A percentile compares a stretch with the other conserved stretches of the same genome.
Evolutionary conservation across 2,113 vertebrate genomes (phyloP).

Genomic region (Urocitellus parryii): DNA sequence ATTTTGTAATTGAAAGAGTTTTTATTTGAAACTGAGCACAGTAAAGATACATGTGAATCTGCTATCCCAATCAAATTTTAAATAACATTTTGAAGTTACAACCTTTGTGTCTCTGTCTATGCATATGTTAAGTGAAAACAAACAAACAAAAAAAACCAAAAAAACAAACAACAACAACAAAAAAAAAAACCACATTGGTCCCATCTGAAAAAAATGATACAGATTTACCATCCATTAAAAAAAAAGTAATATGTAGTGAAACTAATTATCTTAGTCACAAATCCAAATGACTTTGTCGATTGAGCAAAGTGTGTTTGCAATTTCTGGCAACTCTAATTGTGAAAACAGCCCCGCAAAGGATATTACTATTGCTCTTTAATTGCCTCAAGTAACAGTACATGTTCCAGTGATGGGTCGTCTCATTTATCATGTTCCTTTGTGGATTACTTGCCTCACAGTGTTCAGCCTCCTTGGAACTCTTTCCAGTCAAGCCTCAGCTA

Average conservation of each 20-base stretch:
- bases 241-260: constrained; percentile 39
- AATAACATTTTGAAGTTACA: neutral
- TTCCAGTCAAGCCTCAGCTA: constrained; percentile 85
- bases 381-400: constrained; percentile 87
- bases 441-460: constrained; percentile 87
- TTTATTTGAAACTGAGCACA: constrained; percentile 20
- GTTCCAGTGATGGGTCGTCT: constrained; percentile 89
- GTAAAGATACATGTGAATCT: neutral
- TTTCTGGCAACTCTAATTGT: constrained; percentile 67
- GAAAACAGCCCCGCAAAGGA: constrained; percentile 58
- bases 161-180: too few species aligned
- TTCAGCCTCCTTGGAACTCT: constrained; percentile 82
- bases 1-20: constrained; percentile 15
- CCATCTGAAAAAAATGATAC: neutral
- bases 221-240: constrained; percentile 23
- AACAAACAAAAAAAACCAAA: too few species aligned
- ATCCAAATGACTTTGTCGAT: constrained; percentile 62
- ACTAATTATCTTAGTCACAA: constrained; percentile 62
- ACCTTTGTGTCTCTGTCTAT: neutral
- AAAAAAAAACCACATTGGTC: neutral
- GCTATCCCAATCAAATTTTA: constrained; percentile 34
- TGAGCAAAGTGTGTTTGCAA: constrained; percentile 40
- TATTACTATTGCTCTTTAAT: constrained; percentile 79
- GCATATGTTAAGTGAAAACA: neutral
- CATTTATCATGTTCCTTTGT: constrained; percentile 86